Evolutionary conservation across 2,888 invertebrate species (phyloP), one percentile per base, ranked within the genome.

Genomic region (Mechanitis messenoides): DNA sequence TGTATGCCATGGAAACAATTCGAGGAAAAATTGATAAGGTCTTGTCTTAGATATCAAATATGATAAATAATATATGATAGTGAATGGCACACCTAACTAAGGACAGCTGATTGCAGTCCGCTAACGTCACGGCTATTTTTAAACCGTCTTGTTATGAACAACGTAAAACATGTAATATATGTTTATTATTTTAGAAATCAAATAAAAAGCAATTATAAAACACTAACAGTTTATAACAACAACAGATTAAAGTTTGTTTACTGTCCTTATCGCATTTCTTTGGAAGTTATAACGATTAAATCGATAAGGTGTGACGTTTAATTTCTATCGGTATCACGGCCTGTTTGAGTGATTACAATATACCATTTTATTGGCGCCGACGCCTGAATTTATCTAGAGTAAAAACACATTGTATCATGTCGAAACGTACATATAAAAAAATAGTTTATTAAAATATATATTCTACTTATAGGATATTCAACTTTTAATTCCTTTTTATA

Each of bases 31-130:
- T 7, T 42, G 9, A 42, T 9, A 42, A 42, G 38, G 7, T 42
- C 7, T 42, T 11, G 42, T 42, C 42, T 42, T 9, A 11, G 42
- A 9, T 42, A 42, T 42, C 42, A 42, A 42, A 42, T 42, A 42
- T 9, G 42, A 42, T 46, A 42, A 11, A 42, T 42, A 42, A 42
- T 42, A 7, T 42, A 42, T 3, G 42, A 61, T 59, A 71, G 64
- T 66, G 69, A 71, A 69, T 69, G 77, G 72, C 77, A 72, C 77
- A 69, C 79, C 80, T 78, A 73, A 70, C 59, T 74, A 72, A 74
- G 69, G 73, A 72, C 71, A 71, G 72, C 71, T 72, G 72, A 75
- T 71, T 63, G 69, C 62, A 68, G 58, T 61, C 33, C 42, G 55
- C 62, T 54, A 55, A 57, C 61, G 66, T 69, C 70, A 70, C 64